Conservation (phyloP, 2,888 invertebrate species). For the Ornithoptera priamus region DNA sequence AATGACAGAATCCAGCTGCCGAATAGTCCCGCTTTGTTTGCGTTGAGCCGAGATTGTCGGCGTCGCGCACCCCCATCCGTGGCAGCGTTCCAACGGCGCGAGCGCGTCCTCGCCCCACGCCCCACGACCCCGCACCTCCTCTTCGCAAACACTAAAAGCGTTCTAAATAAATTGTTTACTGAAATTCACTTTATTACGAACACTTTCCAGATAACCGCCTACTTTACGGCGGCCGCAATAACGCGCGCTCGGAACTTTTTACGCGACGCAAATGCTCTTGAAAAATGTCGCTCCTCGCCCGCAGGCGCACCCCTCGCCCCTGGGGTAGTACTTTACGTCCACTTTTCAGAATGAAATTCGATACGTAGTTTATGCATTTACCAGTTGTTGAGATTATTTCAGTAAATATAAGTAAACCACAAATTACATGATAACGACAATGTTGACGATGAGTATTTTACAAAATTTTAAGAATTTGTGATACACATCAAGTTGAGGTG, state of each 20-base stretch:
- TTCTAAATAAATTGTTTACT: slow-evolving; percentile 1
- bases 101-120: neutral
- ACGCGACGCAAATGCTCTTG: neutral
- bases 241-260: neutral
- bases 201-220: neutral
- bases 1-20: neutral
- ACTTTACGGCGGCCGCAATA: neutral
- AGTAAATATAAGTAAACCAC: too few relatives aligned
- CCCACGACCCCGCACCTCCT: neutral
- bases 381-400: too few relatives aligned
- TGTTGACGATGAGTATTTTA: too few relatives aligned
- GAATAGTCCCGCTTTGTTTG: neutral
- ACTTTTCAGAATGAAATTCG: too few relatives aligned
- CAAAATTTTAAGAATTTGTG: too few relatives aligned
- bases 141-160: neutral
- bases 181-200: neutral
- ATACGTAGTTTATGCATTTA: too few relatives aligned
- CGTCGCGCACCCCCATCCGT: neutral
- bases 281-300: too few relatives aligned
- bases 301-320: too few relatives aligned
- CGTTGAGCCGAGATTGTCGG: neutral
- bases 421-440: too few relatives aligned
- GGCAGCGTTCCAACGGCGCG: neutral
- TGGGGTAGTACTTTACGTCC: too few relatives aligned
- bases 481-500: too few relatives aligned